Evolutionary conservation across 2,797 vertebrate genomes (phyloP), one percentile per base, ranked within the genome.

Genomic region (Sebastes oblongus): DNA sequence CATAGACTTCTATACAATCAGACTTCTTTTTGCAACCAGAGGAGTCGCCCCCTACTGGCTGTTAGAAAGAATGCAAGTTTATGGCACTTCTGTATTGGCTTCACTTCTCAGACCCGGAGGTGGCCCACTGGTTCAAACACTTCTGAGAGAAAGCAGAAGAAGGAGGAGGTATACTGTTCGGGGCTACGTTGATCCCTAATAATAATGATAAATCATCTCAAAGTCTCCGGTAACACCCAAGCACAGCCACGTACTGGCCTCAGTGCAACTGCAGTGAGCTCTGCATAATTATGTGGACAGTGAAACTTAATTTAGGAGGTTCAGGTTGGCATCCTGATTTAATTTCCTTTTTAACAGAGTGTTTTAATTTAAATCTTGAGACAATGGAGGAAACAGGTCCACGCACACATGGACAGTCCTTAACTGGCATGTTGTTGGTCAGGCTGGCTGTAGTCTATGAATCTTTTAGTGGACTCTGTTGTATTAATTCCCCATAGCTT

Each of bases 171-270:
- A 61, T 16, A 56, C 68, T 68, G 25, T 54, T 24, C 60, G 27
- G 27, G 32, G 39, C 68, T 66, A 58, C 75, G 82, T 88, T 85
- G 69, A 76, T 76, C 64, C 54, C 72, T 58, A 59, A 76, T 58
- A 59, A 76, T 77, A 75, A 67, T 83, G 75, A 82, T 89, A 70
- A 89, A 89, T 90, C 72, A 83, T 64, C 36, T 59, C 46, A 67
- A 75, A 67, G 78, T 72, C 52, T 72, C 58, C 32, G 65, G 72
- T 30, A 52, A 77, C 9, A 14, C 22, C 75, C 72, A 46, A 65
- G 61, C 64, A 70, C 24, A 68, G 55, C 56, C 61, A 50, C 18
- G 18, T 18, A 65, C 71, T 66, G 54, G 65, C 39, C 54, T 72
- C 72, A 70, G 73, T 85, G 71, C 75, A 83, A 68, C 75, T 36